Evolutionary conservation across 1,140 invertebrate genomes (phyloP), one percentile per base, ranked within the genome.

Genomic region (Pinna nobilis): DNA sequence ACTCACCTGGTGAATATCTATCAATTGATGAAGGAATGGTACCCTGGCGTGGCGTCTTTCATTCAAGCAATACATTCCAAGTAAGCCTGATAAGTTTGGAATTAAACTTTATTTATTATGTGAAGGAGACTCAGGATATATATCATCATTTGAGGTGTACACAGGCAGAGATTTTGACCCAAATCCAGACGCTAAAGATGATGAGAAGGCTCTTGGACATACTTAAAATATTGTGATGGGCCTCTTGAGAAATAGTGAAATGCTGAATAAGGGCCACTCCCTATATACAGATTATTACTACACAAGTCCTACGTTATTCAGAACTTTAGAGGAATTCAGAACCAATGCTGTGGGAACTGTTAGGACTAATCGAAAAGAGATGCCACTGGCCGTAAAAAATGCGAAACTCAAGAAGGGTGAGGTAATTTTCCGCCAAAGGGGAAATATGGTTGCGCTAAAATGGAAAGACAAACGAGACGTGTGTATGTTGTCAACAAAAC

Each of bases 151-250:
- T 28, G 53, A 70, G 61, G 55, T 71, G 1, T 66, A 70, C 28
- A 70, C 68, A 20, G 68, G 74, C 0, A 70, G 68, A 63, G 20
- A n/a, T n/a, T n/a, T n/a, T n/a, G n/a, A n/a, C n/a, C n/a, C n/a
- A n/a, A n/a, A n/a, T n/a, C n/a, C n/a, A n/a, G n/a, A n/a, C n/a
- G n/a, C 41, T 3, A 2, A 28, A 1, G 61, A 15, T 18, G 28
- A 15, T 28, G 9, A 44, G 9, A n/a, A n/a, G n/a, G n/a, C n/a
- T n/a, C n/a, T n/a, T n/a, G n/a, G n/a, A n/a, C n/a, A n/a, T n/a
- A n/a, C n/a, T n/a, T n/a, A n/a, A n/a, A 65, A 74, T 11, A n/a
- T 74, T 11, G 49, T 44, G 15, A 68, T 68, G 71, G 47, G 63
- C n/a, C 9, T 68, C 15, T 50, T 74, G 44, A 23, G n/a, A 37